Evolutionary conservation across 2,888 invertebrate genomes (phyloP), one percentile per base, ranked within the genome.

Genomic region (Anaspis maculata): DNA sequence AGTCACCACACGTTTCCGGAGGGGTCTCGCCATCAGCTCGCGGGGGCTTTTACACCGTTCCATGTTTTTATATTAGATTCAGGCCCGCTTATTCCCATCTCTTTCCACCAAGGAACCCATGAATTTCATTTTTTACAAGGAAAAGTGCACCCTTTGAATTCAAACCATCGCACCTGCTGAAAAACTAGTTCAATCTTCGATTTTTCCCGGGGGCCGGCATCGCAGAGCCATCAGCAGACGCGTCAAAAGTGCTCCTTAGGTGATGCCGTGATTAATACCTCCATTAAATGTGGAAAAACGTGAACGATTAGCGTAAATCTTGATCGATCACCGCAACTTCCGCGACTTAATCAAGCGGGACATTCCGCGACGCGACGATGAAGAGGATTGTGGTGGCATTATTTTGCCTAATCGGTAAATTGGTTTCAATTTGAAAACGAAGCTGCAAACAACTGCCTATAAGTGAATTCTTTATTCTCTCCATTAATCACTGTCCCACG

Each of bases 401-500:
- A 43, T 44, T 46, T 42, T 42, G 39, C 43, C 42, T 51, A 51
- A 51, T 46, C 46, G 44, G 41, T 41, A 46, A 52, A 53, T 51
- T 52, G 50, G 48, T 49, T 52, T 46, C 43, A 42, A 45, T 46
- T 47, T 44, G 45, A 41, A 46, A 47, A 51, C 42, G 39, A 37
- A 39, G 37, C 31, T 35, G 39, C 42, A 37, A 40, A 43, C 37
- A 41, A 43, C 36, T 36, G 37, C 38, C 39, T 45, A 47, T 46
- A 45, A 48, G 49, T 43, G 48, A 49, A 49, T 49, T 49, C 52
- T 48, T 52, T 48, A 46, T 49, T 49, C 44, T 42, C 41, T 45
- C 48, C 54, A 54, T 56, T 56, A 54, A 56, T 56, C 55, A 54
- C 45, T 48, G 52, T 55, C 52, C 33, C 26, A 27, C 34, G 26